These are phyloP conservation scores for Scotopteryx bipunctaria DNA, from an alignment of 2,888 invertebrate genomes.

Conservation along the genomic window DNA sequence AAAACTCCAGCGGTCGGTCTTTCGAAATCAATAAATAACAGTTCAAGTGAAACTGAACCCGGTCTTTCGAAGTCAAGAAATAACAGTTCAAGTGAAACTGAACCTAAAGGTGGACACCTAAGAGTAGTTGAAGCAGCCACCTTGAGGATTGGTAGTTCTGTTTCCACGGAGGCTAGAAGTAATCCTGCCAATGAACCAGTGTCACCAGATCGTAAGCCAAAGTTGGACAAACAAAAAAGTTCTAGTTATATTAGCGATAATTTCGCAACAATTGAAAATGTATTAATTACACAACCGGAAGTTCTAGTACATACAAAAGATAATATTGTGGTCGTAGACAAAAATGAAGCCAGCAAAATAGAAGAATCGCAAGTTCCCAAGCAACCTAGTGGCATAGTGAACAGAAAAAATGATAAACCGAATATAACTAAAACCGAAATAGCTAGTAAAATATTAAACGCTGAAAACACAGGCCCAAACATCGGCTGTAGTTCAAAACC, in stretches of 20 bases:
- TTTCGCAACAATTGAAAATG: conserved; percentile 37
- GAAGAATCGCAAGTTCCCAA: conserved; percentile 6
- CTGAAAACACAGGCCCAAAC: conserved; percentile 3
- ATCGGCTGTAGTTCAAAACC: conserved; percentile 33
- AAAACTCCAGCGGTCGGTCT: conserved; percentile 77
- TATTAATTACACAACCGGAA: conserved; percentile 45
- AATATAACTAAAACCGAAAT: conserved; percentile 26
- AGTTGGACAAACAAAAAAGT: conserved; percentile 10
- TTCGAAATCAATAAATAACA: conserved; percentile 19
- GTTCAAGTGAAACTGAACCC: conserved; percentile 19
- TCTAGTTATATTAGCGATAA: conserved; percentile 7
- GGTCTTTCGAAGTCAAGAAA: conserved; percentile 31
- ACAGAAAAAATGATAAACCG: conserved; percentile 15
- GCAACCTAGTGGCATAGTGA: neutral
- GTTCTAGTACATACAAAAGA: conserved; percentile 42
- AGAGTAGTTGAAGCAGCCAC: conserved; percentile 62
- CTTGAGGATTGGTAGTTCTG: conserved; percentile 59
- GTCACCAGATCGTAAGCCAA: conserved; percentile 6
- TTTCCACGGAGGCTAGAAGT: conserved; percentile 22
- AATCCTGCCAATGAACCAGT: conserved; percentile 3
- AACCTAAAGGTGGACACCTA: conserved; percentile 27
- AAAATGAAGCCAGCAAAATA: conserved; percentile 15
- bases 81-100: conserved; percentile 26
- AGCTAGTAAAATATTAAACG: conserved; percentile 16
- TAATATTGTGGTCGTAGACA: conserved; percentile 34